These are phyloP conservation scores for Nasonovia ribisnigri DNA, from an alignment of 2,888 invertebrate genomes.

Conservation along the genomic window DNA sequence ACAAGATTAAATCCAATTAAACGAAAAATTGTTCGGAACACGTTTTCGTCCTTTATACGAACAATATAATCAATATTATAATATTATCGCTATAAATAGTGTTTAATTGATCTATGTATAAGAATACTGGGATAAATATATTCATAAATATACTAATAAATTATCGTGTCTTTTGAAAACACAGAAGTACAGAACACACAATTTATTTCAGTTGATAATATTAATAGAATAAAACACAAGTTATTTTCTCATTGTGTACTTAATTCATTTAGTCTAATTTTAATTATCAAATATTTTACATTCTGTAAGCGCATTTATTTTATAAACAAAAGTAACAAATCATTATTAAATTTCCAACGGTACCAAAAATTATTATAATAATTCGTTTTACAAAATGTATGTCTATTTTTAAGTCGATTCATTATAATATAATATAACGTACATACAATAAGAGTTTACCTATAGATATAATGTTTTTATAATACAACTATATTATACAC, in stretches of 20 bases:
- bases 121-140: not conserved
- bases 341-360: not conserved
- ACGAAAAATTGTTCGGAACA: not conserved
- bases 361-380: constrained; percentile 7
- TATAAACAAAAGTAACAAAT: not conserved
- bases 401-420: not conserved
- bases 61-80: not conserved
- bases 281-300: constrained; percentile 24
- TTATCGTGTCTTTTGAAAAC: not conserved
- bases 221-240: not conserved
- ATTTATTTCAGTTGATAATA: not conserved
- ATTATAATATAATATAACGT: not conserved
- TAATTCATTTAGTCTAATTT: not conserved
- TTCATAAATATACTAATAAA: not conserved
- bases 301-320: not conserved
- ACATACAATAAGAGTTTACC: not conserved
- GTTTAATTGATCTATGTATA: not conserved
- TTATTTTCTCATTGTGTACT: not conserved
- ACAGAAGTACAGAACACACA: not conserved
- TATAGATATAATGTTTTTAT: not conserved
- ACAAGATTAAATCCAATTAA: not conserved
- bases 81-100: not conserved
- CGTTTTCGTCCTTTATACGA: not conserved
- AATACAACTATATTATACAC: not conserved
- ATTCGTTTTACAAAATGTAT: not conserved